A percentile compares a stretch with the other conserved stretches of the same genome.
Conservation (phyloP, 1,140 invertebrate genomes). For the Tribolium castaneum region DNA sequence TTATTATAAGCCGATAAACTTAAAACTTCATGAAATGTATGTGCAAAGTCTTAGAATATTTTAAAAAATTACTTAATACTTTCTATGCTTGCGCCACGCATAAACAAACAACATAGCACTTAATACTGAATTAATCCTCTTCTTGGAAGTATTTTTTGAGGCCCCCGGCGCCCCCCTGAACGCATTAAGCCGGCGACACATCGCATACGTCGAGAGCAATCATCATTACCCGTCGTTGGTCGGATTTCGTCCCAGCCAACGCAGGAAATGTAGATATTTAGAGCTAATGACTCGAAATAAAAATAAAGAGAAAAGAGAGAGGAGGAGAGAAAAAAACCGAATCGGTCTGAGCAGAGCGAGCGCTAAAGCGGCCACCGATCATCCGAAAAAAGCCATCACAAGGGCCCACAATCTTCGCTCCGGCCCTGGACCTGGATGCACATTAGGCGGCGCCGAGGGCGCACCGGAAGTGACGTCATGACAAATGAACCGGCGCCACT, state of each 20-base stretch:
- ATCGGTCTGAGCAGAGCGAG: neutral
- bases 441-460: conserved; percentile 39
- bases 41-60: too few relatives aligned
- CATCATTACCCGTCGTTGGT: conserved; percentile 22
- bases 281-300: conserved; percentile 32
- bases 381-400: neutral
- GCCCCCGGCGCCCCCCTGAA: neutral
- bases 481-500: conserved; percentile 60
- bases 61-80: too few relatives aligned
- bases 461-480: conserved; percentile 60
- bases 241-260: conserved; percentile 21
- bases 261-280: conserved; percentile 35
- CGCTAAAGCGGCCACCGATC: conserved; percentile 8
- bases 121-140: neutral
- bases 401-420: neutral
- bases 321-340: neutral
- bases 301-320: conserved; percentile 9
- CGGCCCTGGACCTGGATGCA: conserved; percentile 22
- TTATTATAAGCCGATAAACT: too few relatives aligned
- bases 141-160: neutral
- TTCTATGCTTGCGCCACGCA: too few relatives aligned
- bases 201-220: conserved; percentile 10
- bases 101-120: neutral
- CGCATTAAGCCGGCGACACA: conserved; percentile 4
- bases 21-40: too few relatives aligned